phyloP scores from a whole-genome alignment of 2,888 invertebrate species.

The Lasioglossum zephyrum region DNA sequence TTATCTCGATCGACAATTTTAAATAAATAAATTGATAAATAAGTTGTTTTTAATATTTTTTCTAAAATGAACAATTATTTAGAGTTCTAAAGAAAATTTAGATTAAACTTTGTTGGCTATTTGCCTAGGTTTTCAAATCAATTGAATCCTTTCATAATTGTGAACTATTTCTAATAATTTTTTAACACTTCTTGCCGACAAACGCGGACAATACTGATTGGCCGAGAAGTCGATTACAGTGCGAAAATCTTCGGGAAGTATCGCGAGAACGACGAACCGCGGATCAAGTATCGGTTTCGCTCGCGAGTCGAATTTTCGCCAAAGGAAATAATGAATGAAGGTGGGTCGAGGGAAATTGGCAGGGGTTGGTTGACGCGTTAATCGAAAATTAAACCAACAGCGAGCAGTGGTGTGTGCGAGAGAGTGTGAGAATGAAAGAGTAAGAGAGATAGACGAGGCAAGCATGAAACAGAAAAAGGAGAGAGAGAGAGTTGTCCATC shows the following conservation, averaged over 20 bases:
- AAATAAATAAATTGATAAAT: too few species aligned
- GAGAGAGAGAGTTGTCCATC: constrained; percentile 9
- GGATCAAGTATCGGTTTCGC: background rate
- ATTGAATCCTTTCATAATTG: too few species aligned
- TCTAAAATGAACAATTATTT: background rate
- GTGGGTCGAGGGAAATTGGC: constrained; percentile 19
- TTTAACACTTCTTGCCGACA: background rate
- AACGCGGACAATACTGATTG: background rate
- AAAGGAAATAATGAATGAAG: constrained; percentile 4
- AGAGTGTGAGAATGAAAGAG: background rate
- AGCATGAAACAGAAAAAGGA: background rate
- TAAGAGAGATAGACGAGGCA: background rate
- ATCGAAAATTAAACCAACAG: constrained; percentile 19
- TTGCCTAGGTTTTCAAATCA: background rate
- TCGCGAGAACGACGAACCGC: background rate
- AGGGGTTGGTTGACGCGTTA: constrained; percentile 20
- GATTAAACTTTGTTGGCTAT: background rate
- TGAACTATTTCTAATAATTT: too few species aligned
- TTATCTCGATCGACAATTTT: too few species aligned
- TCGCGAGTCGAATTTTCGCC: background rate
- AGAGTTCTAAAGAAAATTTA: background rate
- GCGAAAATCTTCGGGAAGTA: background rate
- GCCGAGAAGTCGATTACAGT: background rate
- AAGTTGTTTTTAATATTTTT: too few species aligned
- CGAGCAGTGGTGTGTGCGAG: background rate